Base-by-base conservation (phyloP, 2,113 vertebrate genomes). In the Ariopsis seemanni region DNA sequence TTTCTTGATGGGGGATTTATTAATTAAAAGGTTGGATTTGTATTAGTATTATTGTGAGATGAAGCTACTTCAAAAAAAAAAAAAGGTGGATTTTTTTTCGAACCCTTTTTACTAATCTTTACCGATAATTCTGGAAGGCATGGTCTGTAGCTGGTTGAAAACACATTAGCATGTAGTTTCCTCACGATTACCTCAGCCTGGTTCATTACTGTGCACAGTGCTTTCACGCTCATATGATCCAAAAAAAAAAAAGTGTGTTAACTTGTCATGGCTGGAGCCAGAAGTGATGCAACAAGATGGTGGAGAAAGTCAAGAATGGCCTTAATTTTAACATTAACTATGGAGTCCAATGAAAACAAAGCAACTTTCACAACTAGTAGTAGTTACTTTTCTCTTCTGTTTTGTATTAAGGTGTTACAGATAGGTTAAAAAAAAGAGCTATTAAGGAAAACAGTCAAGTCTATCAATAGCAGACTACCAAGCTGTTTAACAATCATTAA, bases 111-210 rank as follows among this genome's bases (percentile, higher is more conserved):
- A 42, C 42, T 42, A 42, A 42, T 42, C 42, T 42, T 42, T 42
- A 42, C 4, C 42, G 3, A 42, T 42, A 42, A 42, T 42, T 42
- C 42, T 42, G 42, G 42, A 42, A 42, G 42, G 42, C 42, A 42
- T 4, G 42, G 42, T 42, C 42, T 42, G 42, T 53, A 53, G 52
- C 50, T n/a, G 53, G 5, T 53, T 14, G 14, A 30, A 57, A 30
- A 20, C 27, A 60, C 78, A 17, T 78, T 78, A 53, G 50, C 27
- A 17, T 34, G 55, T 10, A 5, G 27, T 80, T 80, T 80, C 78
- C 53, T 34, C 53, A 11, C 27, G n/a, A 80, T 80, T 80, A 80
- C 78, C 78, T 80, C 78, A 80, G 55, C 9, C 78, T 80, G 53
- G 7, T 80, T 80, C 53, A 80, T 80, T 60, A 60, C 34, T 34